phyloP scores from a whole-genome alignment of 2,888 invertebrate species.

The Tortricodes alternella region DNA sequence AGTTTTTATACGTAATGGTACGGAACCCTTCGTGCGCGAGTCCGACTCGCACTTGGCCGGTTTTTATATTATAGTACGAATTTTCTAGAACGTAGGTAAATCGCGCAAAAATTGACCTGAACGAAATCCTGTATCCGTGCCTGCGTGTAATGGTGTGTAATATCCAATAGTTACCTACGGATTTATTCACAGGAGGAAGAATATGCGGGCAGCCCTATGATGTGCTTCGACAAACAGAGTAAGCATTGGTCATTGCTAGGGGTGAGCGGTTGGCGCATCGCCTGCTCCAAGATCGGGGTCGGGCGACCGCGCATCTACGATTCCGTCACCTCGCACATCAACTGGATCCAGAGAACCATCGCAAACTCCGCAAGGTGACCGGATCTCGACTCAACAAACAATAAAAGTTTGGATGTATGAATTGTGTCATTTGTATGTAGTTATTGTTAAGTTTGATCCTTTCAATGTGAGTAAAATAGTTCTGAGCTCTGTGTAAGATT shows the following conservation, averaged over 20 bases:
- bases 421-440: conserved; percentile 32
- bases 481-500: too few relatives aligned
- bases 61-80: too few relatives aligned
- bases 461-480: conserved; percentile 20
- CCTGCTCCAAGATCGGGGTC: conserved; percentile 89
- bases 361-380: conserved; percentile 77
- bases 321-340: conserved; percentile 90
- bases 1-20: too few relatives aligned
- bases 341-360: conserved; percentile 92
- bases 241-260: conserved; percentile 91
- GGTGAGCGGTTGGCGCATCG: conserved; percentile 93
- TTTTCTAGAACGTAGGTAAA: too few relatives aligned
- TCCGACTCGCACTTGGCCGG: too few relatives aligned
- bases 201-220: conserved; percentile 93
- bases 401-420: conserved; percentile 7
- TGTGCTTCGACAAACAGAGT: conserved; percentile 88
- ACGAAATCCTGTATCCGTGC: too few relatives aligned
- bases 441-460: conserved; percentile 29
- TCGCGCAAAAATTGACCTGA: too few relatives aligned
- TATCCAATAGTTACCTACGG: conserved; percentile 9
- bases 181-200: conserved; percentile 88
- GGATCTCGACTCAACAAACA: background rate
- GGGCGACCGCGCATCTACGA: conserved; percentile 93
- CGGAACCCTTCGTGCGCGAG: too few relatives aligned
- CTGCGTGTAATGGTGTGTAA: too few relatives aligned